These are phyloP conservation scores for Spheniscus mendiculus DNA, from an alignment of 2,113 vertebrate species.

Conservation along the genomic window DNA sequence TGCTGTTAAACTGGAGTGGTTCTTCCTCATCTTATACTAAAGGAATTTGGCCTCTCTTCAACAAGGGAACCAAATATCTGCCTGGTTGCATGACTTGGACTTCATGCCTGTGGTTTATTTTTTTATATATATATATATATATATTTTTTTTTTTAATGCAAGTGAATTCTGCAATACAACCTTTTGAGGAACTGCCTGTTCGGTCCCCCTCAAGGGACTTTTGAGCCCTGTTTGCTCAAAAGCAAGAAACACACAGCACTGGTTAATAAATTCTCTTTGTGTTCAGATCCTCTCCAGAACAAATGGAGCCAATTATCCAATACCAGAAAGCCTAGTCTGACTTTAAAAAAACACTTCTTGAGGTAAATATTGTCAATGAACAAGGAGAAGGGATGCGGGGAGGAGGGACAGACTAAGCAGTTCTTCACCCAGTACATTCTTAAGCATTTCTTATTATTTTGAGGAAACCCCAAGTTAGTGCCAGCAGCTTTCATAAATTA, in stretches of 20 bases:
- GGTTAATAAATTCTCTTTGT: neutral
- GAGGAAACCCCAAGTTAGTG: neutral
- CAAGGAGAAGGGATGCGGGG: neutral
- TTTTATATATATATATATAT: neutral
- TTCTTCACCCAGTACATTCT: neutral
- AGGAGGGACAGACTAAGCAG: neutral
- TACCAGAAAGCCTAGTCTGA: neutral
- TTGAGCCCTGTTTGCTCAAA: neutral
- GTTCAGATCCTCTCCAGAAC: too few relatives aligned
- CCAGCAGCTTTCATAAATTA: neutral
- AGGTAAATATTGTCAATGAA: neutral
- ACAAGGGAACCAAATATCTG: neutral
- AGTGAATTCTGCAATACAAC: neutral
- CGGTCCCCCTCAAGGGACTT: too few relatives aligned
- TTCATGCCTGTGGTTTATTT: neutral
- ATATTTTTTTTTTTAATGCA: too few relatives aligned
- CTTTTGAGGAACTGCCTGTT: neutral
- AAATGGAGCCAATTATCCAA: fast-evolving
- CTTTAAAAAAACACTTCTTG: neutral
- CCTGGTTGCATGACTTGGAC: neutral
- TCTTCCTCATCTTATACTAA: neutral
- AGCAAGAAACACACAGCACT: neutral
- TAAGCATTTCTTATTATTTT: neutral
- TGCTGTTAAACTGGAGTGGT: neutral
- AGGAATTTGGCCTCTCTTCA: neutral